Conservation (phyloP, 2,797 vertebrate species). For the Nyctibius grandis region DNA sequence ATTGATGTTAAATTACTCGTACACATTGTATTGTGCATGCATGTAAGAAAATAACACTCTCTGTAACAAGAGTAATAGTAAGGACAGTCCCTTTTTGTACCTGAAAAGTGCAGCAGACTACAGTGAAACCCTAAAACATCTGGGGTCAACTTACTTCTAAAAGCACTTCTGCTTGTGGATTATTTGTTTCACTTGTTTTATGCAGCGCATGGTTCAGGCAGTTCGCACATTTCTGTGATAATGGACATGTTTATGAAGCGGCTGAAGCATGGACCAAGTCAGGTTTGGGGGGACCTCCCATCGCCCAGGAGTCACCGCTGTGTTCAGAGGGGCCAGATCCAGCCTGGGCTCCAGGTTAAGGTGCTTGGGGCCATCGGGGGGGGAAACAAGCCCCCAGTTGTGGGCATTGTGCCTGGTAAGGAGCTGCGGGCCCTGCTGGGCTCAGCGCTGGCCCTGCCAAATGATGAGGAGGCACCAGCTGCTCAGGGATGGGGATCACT, state of each 20-base stretch:
- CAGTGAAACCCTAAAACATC: slow-evolving; percentile 24
- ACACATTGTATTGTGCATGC: slow-evolving; percentile 71
- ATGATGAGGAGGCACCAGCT: background rate
- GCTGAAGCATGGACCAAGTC: background rate
- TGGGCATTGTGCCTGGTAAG: accelerated
- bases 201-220: background rate
- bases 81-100: slow-evolving; percentile 67
- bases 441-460: background rate
- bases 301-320: background rate
- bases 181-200: background rate
- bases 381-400: background rate
- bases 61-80: slow-evolving; percentile 73
- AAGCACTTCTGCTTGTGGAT: slow-evolving; percentile 28
- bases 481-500: background rate
- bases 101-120: slow-evolving; percentile 64
- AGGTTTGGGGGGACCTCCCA: background rate
- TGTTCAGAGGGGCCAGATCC: background rate
- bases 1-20: slow-evolving; percentile 66
- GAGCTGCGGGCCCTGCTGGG: no score
- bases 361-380: background rate
- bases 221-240: background rate
- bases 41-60: slow-evolving; percentile 72
- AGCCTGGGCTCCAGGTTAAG: background rate
- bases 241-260: background rate
- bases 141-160: slow-evolving; percentile 21